phyloP scores from a whole-genome alignment of 2,888 invertebrate genomes.

The Cynaeus angustus region DNA sequence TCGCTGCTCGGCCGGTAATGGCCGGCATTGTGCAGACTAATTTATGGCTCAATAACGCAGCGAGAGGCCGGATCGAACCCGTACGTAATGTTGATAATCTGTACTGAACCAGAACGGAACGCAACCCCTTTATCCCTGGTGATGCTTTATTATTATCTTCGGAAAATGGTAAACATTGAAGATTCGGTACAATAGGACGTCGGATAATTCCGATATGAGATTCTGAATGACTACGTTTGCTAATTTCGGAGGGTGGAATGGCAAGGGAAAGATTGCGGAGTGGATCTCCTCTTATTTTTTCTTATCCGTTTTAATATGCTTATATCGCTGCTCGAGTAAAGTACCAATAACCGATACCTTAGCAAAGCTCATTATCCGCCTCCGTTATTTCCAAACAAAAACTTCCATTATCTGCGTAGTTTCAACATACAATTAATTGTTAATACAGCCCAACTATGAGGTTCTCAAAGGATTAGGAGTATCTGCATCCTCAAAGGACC shows the following conservation, averaged over 20 bases:
- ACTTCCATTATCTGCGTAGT: constrained; percentile 10
- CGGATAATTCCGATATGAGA: constrained; percentile 7
- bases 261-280: too few species aligned
- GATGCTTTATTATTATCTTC: constrained; percentile 56
- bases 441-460: constrained; percentile 27
- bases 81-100: constrained; percentile 67
- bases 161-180: constrained; percentile 41
- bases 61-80: constrained; percentile 65
- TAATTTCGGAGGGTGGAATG: too few species aligned
- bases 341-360: too few species aligned
- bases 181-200: constrained; percentile 17
- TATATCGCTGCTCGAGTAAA: too few species aligned
- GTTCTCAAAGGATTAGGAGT: constrained; percentile 31
- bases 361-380: too few species aligned
- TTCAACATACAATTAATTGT: constrained; percentile 24
- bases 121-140: constrained; percentile 53
- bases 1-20: constrained; percentile 65
- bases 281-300: too few species aligned
- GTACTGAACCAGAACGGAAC: constrained; percentile 62
- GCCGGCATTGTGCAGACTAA: constrained; percentile 68
- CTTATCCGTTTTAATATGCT: too few species aligned
- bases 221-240: not conserved
- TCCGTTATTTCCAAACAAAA: too few species aligned
- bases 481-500: constrained; percentile 22
- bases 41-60: constrained; percentile 69